Conservation (phyloP, 2,113 vertebrate species). For the Pyrgilauda ruficollis region DNA sequence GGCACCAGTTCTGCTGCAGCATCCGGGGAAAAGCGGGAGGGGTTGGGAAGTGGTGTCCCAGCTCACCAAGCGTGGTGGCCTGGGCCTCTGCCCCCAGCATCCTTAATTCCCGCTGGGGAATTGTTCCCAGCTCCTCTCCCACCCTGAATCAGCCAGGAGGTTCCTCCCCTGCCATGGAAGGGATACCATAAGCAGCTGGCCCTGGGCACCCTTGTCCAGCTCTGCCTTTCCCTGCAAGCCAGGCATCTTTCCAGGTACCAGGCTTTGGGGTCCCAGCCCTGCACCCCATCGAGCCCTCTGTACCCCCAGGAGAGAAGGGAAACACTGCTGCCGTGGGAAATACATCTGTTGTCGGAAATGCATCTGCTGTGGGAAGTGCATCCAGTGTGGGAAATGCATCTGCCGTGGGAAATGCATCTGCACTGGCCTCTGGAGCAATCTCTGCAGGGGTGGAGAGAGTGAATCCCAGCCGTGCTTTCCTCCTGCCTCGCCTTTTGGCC, state of each 20-base stretch:
- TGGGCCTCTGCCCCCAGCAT: not conserved
- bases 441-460: not conserved
- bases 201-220: not conserved
- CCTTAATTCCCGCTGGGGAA: not conserved
- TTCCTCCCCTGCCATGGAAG: too few species aligned
- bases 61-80: not conserved
- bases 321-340: constrained; percentile 5
- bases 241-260: accelerated
- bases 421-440: not conserved
- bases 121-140: not conserved
- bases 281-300: accelerated
- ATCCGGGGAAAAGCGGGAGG: not conserved
- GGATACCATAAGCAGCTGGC: accelerated
- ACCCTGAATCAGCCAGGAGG: not conserved
- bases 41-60: not conserved
- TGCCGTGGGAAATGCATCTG: constrained; percentile 28
- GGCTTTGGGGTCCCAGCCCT: not conserved
- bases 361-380: not conserved
- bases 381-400: constrained; percentile 3
- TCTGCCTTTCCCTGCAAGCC: not conserved
- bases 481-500: not conserved
- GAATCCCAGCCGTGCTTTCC: not conserved
- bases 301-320: not conserved
- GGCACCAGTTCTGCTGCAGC: not conserved
- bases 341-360: not conserved